Conservation (phyloP, 2,888 invertebrate genomes). For the Cheilosia variabilis region DNA sequence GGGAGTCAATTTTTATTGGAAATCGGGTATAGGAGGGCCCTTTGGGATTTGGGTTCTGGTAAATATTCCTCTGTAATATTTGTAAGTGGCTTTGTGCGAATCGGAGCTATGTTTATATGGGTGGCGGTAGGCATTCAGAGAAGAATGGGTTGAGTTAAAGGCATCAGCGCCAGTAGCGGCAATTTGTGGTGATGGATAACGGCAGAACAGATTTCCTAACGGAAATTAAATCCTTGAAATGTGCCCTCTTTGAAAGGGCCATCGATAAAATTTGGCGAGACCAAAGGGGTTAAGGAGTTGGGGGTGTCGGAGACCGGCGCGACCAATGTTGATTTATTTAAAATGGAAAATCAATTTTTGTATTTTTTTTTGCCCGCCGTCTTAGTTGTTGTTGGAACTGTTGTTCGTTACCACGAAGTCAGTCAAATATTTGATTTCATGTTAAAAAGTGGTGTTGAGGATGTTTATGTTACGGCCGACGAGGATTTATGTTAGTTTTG, state of each 20-base stretch:
- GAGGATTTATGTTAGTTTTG: conserved; percentile 1
- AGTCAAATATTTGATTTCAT: conserved; percentile 19
- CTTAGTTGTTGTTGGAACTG: not conserved
- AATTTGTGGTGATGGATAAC: conserved; percentile 61
- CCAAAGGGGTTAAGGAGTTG: not conserved
- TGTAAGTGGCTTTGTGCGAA: conserved; percentile 32
- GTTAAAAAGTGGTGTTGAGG: not conserved
- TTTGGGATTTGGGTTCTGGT: conserved; percentile 32
- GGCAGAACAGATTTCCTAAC: conserved; percentile 61
- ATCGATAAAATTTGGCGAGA: conserved; percentile 14
- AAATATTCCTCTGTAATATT: conserved; percentile 36
- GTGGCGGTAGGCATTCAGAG: not conserved
- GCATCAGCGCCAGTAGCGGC: conserved; percentile 2
- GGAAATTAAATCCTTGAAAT: conserved; percentile 73
- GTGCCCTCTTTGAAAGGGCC: conserved; percentile 17
- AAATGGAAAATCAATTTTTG: conserved; percentile 33
- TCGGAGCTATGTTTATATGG: not conserved
- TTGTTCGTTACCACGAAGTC: conserved; percentile 1
- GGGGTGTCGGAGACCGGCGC: not conserved
- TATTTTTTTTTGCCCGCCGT: not conserved
- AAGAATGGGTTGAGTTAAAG: conserved; percentile 47
- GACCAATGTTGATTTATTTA: conserved; percentile 46
- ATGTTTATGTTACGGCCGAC: not conserved
- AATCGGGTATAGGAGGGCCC: conserved; percentile 24
- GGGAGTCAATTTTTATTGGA: conserved; percentile 1